Conservation (phyloP, 2,113 vertebrate species). For the Onychorhynchus coronatus region DNA sequence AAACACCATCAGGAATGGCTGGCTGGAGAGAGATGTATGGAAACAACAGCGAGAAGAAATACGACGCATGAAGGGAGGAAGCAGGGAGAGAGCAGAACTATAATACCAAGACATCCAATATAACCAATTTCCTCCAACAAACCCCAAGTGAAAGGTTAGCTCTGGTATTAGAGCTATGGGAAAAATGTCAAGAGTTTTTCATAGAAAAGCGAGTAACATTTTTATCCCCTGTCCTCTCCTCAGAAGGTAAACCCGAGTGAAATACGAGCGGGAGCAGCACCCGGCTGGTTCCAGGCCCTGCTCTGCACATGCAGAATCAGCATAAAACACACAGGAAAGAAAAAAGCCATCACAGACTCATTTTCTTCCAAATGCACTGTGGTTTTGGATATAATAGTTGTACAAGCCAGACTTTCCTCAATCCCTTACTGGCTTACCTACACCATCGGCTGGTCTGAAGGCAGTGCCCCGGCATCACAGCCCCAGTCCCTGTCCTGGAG, state of each 20-base stretch:
- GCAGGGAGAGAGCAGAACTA: neutral
- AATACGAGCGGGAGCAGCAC: neutral
- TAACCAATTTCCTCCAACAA: neutral
- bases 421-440: neutral
- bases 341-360: neutral
- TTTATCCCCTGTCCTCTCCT: neutral
- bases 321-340: neutral
- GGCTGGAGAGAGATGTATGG: neutral
- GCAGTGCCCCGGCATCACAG: neutral
- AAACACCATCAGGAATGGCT: neutral
- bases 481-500: neutral
- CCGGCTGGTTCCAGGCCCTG: neutral
- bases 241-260: neutral
- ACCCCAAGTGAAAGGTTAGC: neutral
- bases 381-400: neutral
- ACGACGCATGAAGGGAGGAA: neutral
- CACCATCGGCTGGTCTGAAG: neutral
- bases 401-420: neutral
- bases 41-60: neutral
- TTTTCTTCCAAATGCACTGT: neutral
- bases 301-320: neutral
- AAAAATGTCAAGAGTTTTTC: neutral
- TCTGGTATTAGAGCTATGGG: neutral
- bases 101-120: neutral
- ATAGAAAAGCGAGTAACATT: neutral